A percentile compares a stretch with the other conserved stretches of the same genome.
Evolutionary conservation across 2,888 invertebrate genomes (phyloP).

Genomic region (Anthophora plumipes): DNA sequence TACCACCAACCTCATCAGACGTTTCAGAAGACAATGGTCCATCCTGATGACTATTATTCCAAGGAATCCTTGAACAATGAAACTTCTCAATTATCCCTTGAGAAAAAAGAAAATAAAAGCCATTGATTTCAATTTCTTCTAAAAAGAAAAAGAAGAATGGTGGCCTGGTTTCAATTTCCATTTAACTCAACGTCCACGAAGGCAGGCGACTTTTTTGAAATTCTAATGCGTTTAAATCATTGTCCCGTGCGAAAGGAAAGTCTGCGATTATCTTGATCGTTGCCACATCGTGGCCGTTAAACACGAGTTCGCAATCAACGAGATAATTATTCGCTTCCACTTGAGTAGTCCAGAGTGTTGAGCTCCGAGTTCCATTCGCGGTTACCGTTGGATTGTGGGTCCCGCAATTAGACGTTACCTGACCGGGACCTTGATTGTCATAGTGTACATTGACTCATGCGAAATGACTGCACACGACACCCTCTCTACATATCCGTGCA

Average conservation of each 20-base stretch:
- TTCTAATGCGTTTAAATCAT: slow-evolving; percentile 47
- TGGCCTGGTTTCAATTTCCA: background rate
- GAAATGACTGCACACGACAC: slow-evolving; percentile 29
- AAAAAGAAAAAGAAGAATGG: too few relatives aligned
- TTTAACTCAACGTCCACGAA: background rate
- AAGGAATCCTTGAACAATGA: too few relatives aligned
- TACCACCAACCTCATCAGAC: too few relatives aligned
- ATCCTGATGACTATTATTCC: too few relatives aligned
- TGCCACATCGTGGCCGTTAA: slow-evolving; percentile 32
- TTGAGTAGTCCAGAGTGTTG: slow-evolving; percentile 36
- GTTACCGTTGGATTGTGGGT: slow-evolving; percentile 53
- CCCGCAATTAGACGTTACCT: slow-evolving; percentile 52
- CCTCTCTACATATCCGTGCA: slow-evolving; percentile 38
- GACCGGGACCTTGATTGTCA: slow-evolving; percentile 59
- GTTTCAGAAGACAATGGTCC: too few relatives aligned
- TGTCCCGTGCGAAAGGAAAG: slow-evolving; percentile 27
- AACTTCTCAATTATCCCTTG: too few relatives aligned
- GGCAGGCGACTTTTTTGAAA: slow-evolving; percentile 38
- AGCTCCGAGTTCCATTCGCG: slow-evolving; percentile 56
- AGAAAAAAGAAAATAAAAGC: background rate
- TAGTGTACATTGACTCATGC: slow-evolving; percentile 48
- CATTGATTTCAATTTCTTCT: background rate
- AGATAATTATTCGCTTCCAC: slow-evolving; percentile 52
- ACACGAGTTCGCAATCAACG: slow-evolving; percentile 56
- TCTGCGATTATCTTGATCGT: slow-evolving; percentile 41